Evolutionary conservation across 2,888 invertebrate genomes (phyloP).

Genomic region (Pasiphila rectangulata): DNA sequence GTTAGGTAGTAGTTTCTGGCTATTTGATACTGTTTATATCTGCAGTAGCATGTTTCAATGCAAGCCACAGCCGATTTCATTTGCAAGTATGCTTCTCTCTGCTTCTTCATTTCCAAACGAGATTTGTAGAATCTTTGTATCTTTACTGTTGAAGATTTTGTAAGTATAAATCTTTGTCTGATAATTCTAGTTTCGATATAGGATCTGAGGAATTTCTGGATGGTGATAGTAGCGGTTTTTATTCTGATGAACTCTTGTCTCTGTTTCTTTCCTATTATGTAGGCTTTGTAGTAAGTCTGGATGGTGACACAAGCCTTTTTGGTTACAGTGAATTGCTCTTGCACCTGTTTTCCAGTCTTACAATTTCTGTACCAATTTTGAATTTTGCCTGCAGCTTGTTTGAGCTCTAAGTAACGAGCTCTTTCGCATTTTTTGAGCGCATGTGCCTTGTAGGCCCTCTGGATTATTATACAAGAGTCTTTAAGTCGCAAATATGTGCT

Average conservation of each 20-base stretch:
- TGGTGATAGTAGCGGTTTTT: conserved; percentile 53
- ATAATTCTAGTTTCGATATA: conserved; percentile 53
- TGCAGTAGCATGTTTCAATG: conserved; percentile 40
- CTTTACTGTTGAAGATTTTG: conserved; percentile 44
- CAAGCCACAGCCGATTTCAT: conserved; percentile 39
- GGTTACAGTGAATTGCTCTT: conserved; percentile 44
- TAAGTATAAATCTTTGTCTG: conserved; percentile 46
- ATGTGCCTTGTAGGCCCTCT: conserved; percentile 61
- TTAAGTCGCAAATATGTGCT: conserved; percentile 46
- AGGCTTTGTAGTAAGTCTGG: conserved; percentile 66
- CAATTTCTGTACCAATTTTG: conserved; percentile 71
- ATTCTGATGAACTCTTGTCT: conserved; percentile 55
- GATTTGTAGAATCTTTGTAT: conserved; percentile 56
- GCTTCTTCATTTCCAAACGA: conserved; percentile 45
- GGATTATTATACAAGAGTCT: conserved; percentile 54
- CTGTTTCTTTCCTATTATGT: conserved; percentile 50
- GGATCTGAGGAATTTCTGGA: conserved; percentile 58
- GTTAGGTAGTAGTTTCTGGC: conserved; percentile 53
- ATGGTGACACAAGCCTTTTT: conserved; percentile 63
- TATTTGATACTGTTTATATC: conserved; percentile 43
- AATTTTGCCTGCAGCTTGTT: conserved; percentile 56
- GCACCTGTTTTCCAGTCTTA: conserved; percentile 42
- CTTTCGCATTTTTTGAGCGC: conserved; percentile 47
- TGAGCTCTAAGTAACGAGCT: conserved; percentile 48
- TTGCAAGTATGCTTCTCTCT: conserved; percentile 43